Evolutionary conservation across 2,113 vertebrate genomes (phyloP), one percentile per base, ranked within the genome.

Genomic region (Seriola rivoliana): DNA sequence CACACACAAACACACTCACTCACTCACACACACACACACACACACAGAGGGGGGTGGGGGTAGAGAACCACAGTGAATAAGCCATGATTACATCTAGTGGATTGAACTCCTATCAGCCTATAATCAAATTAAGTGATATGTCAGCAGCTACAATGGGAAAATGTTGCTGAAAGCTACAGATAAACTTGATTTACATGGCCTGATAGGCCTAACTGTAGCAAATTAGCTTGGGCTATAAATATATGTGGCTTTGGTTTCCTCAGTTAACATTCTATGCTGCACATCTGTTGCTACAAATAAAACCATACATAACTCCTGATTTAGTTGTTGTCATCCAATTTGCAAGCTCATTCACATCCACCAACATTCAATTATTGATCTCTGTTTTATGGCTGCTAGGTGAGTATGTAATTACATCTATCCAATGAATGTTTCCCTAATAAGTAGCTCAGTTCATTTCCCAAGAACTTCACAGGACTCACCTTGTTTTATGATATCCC

Each of bases 11-110:
- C 66, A 70, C 25, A 70, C 72, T 36, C 46, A 52, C 16, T 10
- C 17, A 55, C 34, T 25, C 55, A 63, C 66, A 63, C 25, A 70
- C 72, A 52, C 46, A 52, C 8, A 71, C 16, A 52, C 8, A 68
- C 9, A 55, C 29, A n/a, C 7, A 64, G 3, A 69, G 34, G 29
- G 29, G 29, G 29, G 14, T 38, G 16, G 21, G 60, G 29, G 79
- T 4, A 63, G 14, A 68, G 32, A 70, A 65, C 4, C 29, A 23
- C 42, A 62, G 54, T 57, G 11, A 65, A 71, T 80, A 67, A 50
- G 38, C 55, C 40, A 40, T 80, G 77, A 89, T 85, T 88, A 13
- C 23, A 79, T 77, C 80, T 80, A 10, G 48, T 46, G 19, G 36
- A 81, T 71, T 85, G 69, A 84, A 69, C 23, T 55, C 48, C 32